Base-by-base conservation (phyloP, 2,113 vertebrate species). In the Drymodes brunneopygia region DNA sequence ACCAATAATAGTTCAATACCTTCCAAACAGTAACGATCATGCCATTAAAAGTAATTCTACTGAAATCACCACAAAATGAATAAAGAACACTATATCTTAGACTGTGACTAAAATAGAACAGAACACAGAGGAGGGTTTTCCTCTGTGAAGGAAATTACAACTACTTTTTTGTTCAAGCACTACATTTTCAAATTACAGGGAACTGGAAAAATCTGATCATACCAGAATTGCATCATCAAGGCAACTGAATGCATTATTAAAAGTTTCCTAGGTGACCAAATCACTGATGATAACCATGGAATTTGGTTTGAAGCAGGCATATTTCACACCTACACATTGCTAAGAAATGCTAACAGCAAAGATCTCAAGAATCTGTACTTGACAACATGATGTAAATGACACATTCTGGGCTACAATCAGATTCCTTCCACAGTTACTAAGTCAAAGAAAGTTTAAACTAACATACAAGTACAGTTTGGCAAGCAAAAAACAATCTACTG, bases 261-360 rank as follows among this genome's bases (percentile, higher is more conserved):
- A 82, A 61, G 62, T 92, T 84, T 86, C 88, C 81, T 74, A 87
- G n/a, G 79, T 53, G 72, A 94, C 82, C 65, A 82, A 64, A 92
- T 48, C 94, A 92, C 65, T 88, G 71, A 72, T 62, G 81, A 31
- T 8, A 90, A 47, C 36, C 25, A 21, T 18, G 36, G 40, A 92
- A 86, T 94, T 86, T 96, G 36, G 33, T 94, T 92, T 83, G 29
- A 35, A 53, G n/a, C 27, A 74, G 61, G 88, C 65, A 33, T 45
- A 94, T 92, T 91, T 93, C 86, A 95, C 56, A 92, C 81, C 87
- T 91, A 95, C 22, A 31, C 73, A 36, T 95, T 90, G 64, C 67
- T 73, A 36, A 71, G 77, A 47, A 96, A 97, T 71, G 42, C 58
- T 54, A 90, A 85, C 38, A 91, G 33, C 54, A 95, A 79, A 21